These are phyloP conservation scores for Aricia artaxerxes DNA, from an alignment of 2,888 invertebrate genomes.

Conservation along the genomic window DNA sequence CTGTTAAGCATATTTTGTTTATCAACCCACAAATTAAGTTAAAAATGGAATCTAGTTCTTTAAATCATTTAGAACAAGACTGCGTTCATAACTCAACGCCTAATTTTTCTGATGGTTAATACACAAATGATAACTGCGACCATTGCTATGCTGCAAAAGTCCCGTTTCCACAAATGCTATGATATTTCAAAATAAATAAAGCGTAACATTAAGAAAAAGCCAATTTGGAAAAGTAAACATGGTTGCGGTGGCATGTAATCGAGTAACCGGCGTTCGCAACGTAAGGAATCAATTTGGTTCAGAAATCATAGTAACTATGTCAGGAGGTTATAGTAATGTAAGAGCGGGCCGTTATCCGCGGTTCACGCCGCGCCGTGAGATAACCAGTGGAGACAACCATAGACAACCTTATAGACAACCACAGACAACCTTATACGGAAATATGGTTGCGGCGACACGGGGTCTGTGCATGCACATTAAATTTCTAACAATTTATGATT, in stretches of 20 bases:
- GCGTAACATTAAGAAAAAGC: constrained; percentile 3
- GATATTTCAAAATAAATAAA: not conserved
- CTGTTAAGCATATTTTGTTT: no score
- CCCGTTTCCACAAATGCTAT: not conserved
- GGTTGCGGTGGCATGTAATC: constrained; percentile 5
- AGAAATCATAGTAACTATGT: constrained; percentile 64
- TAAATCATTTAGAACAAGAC: no score
- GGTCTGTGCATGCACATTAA: constrained; percentile 7
- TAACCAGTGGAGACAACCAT: constrained; percentile 63
- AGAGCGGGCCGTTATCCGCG: constrained; percentile 61
- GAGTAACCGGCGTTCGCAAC: constrained; percentile 10
- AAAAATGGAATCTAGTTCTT: no score
- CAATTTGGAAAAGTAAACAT: constrained; percentile 19
- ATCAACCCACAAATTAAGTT: no score
- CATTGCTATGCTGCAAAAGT: not conserved
- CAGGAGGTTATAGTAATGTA: constrained; percentile 71
- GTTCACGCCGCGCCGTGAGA: constrained; percentile 68
- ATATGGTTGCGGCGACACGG: constrained; percentile 27
- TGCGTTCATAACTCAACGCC: no score
- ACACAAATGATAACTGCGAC: no score
- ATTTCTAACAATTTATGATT: constrained; percentile 29
- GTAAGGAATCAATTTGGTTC: constrained; percentile 65
- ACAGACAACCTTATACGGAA: constrained; percentile 54
- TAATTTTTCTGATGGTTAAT: no score
- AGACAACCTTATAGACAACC: constrained; percentile 57